Evolutionary conservation across 53 echinoderm and acorn worm genomes (phyloP), one percentile per base, ranked within the genome.

Genomic region (Mesocentrotus franciscanus): DNA sequence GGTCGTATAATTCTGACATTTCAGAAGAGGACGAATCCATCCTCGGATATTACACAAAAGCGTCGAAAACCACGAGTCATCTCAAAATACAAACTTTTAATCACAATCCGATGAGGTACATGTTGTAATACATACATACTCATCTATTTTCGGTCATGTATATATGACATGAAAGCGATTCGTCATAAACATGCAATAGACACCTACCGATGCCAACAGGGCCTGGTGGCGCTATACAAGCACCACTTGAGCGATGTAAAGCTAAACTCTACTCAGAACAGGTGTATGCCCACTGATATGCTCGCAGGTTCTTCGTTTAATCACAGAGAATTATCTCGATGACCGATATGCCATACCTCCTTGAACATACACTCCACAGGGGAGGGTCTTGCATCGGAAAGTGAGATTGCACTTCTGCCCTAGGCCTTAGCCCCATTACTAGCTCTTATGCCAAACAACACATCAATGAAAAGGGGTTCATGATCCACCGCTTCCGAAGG

Each of bases 171-270:
- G 87, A 58, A 85, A 58, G 87, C 58, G 56, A 85, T 56, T 85
- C 87, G 87, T 85, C 87, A 85, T 27, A 85, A 85, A 85, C 87
- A 85, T 11, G 87, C 87, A 85, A n/a, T 27, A n/a, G 87, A 85
- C 58, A 85, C 87, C 87, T 4, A n/a, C 27, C 87, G 27, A 26
- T 56, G 58, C 87, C 57, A 27, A 56, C 57, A 26, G 87, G 26
- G 26, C 57, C 14, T 58, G 87, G 58, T 85, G 87, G 87, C 87
- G 87, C 57, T 27, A 56, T 55, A 56, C 87, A 85, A 85, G 87
- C n/a, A 34, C 26, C 87, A 57, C 87, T 85, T 85, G 10, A 85
- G 57, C 27, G 30, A 11, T 85, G 87, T 85, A 85, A 85, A 85
- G 87, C 56, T 56, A 85, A 58, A 56, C 87, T 57, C 87, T 57